Evolutionary conservation across 2,113 vertebrate genomes (phyloP), one percentile per base, ranked within the genome.

Genomic region (Vireo altiloquus): DNA sequence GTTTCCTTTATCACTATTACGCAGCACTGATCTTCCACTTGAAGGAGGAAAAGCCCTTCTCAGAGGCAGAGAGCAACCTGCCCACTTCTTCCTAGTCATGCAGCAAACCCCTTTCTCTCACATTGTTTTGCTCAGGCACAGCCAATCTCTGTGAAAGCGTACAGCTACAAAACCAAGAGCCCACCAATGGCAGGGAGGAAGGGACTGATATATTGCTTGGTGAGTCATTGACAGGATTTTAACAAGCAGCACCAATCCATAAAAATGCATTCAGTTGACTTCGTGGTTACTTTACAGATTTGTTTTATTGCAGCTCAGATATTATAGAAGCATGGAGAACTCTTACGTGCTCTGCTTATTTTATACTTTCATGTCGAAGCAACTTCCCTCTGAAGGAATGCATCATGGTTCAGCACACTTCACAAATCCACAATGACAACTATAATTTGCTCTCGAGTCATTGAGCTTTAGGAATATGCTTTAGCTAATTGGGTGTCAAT

Each of bases 401-500:
- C 90, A 91, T 89, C 92, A 80, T 53, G 65, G 63, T 85, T 92
- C 91, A 95, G 80, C 66, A 90, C 90, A 78, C 89, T 91, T 95
- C 82, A 88, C 87, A 95, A 96, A 96, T 90, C 90, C 88, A 53
- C 84, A 76, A 88, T 95, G 92, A 97, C 92, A 95, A 92, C 95
- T 84, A 63, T 83, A 95, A 96, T 97, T 97, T 96, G 95, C 84
- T 96, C 80, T 86, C 72, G 78, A 95, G 96, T 89, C 96, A 89
- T 72, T 92, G 93, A 96, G 94, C 79, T 92, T 86, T 92, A 94
- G 89, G 90, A 89, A 91, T 96, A 93, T 78, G 92, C 92, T 94
- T 87, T 82, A 96, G 91, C 92, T 97, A 96, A 97, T 95, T 97
- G 89, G 92, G 89, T 94, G 93, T 96, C 95, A 96, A 97, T 96